These are phyloP conservation scores for Yponomeuta sedellus DNA, from an alignment of 2,888 invertebrate genomes.

Conservation along the genomic window DNA sequence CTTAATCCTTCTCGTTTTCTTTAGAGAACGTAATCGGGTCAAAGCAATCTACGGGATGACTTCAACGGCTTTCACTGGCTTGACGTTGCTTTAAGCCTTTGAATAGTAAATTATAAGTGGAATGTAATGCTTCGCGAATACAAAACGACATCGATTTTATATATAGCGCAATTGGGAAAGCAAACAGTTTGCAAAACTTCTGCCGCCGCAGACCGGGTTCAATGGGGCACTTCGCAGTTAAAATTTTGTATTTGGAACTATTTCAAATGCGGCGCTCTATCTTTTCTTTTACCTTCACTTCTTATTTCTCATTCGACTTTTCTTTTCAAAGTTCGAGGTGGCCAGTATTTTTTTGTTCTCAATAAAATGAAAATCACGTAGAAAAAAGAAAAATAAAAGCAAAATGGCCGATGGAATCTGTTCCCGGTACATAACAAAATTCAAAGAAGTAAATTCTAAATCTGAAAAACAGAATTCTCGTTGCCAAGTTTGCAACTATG, in stretches of 20 bases:
- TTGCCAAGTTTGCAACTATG: background rate
- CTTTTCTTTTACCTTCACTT: background rate
- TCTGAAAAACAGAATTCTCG: background rate
- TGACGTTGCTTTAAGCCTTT: no score
- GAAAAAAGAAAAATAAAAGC: no score
- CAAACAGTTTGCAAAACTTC: background rate
- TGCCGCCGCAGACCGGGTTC: background rate
- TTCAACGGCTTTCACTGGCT: background rate
- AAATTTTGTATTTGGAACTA: background rate
- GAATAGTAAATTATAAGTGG: no score
- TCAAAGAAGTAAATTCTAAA: background rate
- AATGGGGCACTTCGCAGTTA: background rate
- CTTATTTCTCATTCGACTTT: background rate
- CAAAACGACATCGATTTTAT: background rate
- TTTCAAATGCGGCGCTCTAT: background rate
- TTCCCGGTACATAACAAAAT: background rate
- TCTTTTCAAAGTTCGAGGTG: no score
- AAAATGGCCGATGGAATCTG: background rate
- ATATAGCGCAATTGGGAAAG: background rate
- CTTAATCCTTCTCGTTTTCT: slow-evolving; percentile 48
- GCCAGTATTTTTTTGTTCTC: no score
- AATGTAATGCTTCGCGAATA: no score
- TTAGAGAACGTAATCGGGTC: slow-evolving; percentile 1
- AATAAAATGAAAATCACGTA: no score
- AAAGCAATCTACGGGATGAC: slow-evolving; percentile 7